These are phyloP conservation scores for Gymnopithys bicolor DNA, from an alignment of 2,797 vertebrate species.

Conservation along the genomic window DNA sequence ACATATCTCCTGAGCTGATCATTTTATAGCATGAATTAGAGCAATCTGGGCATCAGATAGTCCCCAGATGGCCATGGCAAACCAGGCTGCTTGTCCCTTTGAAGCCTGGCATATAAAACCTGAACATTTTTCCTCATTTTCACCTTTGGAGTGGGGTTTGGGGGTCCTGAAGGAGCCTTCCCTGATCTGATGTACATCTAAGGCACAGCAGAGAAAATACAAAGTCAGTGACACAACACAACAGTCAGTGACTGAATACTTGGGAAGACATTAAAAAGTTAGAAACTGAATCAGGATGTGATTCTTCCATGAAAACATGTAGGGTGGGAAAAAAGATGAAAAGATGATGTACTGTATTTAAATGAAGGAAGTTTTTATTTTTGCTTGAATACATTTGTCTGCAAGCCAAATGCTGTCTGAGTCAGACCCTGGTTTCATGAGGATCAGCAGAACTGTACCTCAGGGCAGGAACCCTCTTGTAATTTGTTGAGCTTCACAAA, in stretches of 20 bases:
- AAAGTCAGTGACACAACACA: not conserved
- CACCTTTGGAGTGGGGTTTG: not conserved
- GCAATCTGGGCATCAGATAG: not conserved
- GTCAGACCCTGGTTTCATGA: not conserved
- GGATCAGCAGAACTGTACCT: not conserved
- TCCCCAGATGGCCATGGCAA: not conserved
- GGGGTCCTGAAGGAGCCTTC: not conserved
- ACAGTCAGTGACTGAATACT: rapidly evolving
- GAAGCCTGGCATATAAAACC: not conserved
- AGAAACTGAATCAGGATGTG: not conserved
- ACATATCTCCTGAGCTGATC: not conserved
- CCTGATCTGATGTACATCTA: not conserved
- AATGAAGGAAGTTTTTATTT: slow-evolving; percentile 21
- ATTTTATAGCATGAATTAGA: not conserved
- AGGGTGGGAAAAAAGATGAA: not conserved
- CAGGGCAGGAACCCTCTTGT: slow-evolving; percentile 13
- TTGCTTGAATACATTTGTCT: slow-evolving; percentile 6
- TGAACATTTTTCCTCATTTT: not conserved
- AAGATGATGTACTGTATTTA: not conserved
- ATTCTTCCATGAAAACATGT: not conserved
- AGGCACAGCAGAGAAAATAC: not conserved
- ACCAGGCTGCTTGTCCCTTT: not conserved
- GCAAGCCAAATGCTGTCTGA: slow-evolving; percentile 16
- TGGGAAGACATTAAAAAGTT: not conserved
- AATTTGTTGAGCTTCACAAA: slow-evolving; percentile 23